Evolutionary conservation across 2,888 invertebrate genomes (phyloP).

Genomic region (Xestoiulus laeticollis): DNA sequence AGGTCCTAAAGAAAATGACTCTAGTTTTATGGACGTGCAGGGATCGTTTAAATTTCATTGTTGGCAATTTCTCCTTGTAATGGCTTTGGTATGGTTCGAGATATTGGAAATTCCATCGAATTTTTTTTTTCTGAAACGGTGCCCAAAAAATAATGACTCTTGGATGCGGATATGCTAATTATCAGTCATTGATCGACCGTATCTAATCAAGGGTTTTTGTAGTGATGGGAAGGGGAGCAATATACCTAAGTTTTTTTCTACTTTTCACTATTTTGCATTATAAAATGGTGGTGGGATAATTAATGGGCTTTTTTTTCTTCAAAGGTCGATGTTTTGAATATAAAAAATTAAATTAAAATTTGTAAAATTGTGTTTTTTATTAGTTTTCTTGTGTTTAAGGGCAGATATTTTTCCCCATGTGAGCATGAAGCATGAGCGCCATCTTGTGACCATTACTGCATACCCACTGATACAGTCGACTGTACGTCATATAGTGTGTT

Average conservation of each 20-base stretch:
- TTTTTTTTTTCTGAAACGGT: not conserved
- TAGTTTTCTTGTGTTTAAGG: not conserved
- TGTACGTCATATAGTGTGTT: no score
- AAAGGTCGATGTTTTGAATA: not conserved
- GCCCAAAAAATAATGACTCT: constrained; percentile 14
- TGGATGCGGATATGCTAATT: constrained; percentile 14
- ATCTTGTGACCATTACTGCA: not conserved
- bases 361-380: not conserved
- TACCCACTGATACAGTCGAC: no score
- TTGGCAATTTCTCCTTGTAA: constrained; percentile 29
- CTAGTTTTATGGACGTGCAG: constrained; percentile 12
- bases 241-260: not conserved
- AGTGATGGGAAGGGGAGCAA: not conserved
- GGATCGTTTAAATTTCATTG: constrained; percentile 33
- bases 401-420: not conserved
- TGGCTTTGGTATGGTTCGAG: not conserved
- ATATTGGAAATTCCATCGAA: not conserved
- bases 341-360: not conserved
- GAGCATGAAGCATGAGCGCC: not conserved
- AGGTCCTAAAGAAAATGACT: constrained; percentile 39
- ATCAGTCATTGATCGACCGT: constrained; percentile 27
- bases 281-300: not conserved
- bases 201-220: constrained; percentile 6
- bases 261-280: not conserved
- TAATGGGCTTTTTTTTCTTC: not conserved